These are phyloP conservation scores for Rhinopomastus cyanomelas DNA, from an alignment of 2,113 vertebrate genomes.

Conservation along the genomic window DNA sequence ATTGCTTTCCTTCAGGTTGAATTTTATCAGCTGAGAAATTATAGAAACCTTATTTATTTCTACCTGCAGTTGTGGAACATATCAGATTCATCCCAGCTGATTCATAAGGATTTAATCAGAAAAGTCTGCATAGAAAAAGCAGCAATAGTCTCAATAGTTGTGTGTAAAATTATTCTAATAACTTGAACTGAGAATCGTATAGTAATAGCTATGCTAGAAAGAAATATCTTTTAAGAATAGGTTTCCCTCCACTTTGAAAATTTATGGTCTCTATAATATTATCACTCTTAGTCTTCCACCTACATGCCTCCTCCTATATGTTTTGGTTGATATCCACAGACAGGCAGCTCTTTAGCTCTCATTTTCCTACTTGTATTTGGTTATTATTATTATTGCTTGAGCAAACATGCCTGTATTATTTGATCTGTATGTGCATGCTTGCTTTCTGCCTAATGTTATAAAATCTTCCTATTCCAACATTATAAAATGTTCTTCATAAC, in stretches of 20 bases:
- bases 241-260: conserved; percentile 14
- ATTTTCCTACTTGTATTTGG: not conserved
- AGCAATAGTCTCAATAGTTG: not conserved
- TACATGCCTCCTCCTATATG: not conserved
- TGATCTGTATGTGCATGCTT: not conserved
- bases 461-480: not conserved
- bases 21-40: not conserved
- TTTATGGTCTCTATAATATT: not conserved
- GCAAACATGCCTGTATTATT: not conserved
- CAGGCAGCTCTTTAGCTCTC: not conserved
- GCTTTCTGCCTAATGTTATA: not conserved
- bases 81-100: not conserved
- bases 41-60: not conserved
- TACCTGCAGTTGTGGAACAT: not conserved
- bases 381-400: not conserved
- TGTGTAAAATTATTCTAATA: conserved; percentile 16
- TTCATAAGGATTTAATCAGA: not conserved
- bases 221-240: conserved; percentile 7
- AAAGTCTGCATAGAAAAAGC: not conserved
- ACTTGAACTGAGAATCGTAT: not conserved
- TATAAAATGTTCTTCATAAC: not conserved
- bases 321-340: not conserved
- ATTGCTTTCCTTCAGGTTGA: not conserved
- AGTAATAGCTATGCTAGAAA: conserved; percentile 13
- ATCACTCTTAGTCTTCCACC: not conserved